phyloP scores from a whole-genome alignment of 2,113 vertebrate species.

The Peucedramus taeniatus region DNA sequence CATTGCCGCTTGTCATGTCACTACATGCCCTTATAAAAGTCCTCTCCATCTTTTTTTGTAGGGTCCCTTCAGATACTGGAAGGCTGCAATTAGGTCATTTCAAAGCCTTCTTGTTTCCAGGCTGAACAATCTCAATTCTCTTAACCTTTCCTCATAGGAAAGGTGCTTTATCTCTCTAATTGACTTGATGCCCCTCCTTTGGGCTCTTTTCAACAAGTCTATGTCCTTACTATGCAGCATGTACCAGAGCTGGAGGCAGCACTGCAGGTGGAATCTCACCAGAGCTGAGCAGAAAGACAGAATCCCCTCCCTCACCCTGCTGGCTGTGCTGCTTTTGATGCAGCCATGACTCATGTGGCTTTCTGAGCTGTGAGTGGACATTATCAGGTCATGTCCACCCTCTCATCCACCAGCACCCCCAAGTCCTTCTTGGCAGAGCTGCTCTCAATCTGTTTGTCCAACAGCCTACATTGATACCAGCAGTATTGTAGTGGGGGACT shows the following conservation, averaged over 20 bases:
- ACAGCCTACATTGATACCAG: neutral
- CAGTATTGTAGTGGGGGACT: neutral
- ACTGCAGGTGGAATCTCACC: neutral
- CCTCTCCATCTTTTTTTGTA: neutral
- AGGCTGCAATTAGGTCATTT: neutral
- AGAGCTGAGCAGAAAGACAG: neutral
- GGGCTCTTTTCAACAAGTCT: neutral
- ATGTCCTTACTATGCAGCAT: neutral
- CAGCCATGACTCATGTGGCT: neutral
- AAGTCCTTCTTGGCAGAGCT: neutral
- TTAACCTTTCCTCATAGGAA: neutral
- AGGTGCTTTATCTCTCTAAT: neutral
- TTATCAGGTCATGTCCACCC: neutral
- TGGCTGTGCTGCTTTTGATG: neutral
- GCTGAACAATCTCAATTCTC: neutral
- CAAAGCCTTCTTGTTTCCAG: neutral
- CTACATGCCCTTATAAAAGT: neutral
- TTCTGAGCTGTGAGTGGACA: neutral
- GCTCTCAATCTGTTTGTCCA: neutral
- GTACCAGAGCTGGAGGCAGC: neutral
- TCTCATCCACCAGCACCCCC: neutral
- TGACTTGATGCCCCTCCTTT: neutral
- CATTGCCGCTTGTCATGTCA: neutral
- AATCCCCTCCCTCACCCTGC: neutral
- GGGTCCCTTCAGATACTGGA: neutral